These are phyloP conservation scores for Erithacus rubecula DNA, from an alignment of 2,797 vertebrate species.

Conservation along the genomic window DNA sequence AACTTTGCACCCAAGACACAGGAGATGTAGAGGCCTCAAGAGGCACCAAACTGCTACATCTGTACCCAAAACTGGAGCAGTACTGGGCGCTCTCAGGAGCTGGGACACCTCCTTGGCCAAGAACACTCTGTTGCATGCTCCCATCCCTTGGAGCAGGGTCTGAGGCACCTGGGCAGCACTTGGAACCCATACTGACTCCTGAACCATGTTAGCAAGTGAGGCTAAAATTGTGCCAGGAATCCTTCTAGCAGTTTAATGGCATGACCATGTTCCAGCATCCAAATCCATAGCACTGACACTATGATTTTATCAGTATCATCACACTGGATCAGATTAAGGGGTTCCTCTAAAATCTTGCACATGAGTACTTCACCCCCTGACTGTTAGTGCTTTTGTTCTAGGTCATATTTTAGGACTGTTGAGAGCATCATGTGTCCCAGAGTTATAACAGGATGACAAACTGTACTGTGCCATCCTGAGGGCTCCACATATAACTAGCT, in stretches of 20 bases:
- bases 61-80: background rate
- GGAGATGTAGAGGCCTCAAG: background rate
- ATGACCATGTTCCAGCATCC: background rate
- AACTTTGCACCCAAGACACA: background rate
- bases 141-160: background rate
- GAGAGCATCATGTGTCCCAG: background rate
- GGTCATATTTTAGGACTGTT: background rate
- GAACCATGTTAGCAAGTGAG: background rate
- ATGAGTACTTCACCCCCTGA: background rate
- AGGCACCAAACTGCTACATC: background rate
- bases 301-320: background rate
- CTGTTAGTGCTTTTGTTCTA: background rate
- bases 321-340: background rate
- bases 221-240: background rate
- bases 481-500: background rate
- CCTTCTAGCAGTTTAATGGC: background rate
- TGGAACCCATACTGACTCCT: background rate
- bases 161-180: background rate
- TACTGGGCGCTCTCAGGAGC: background rate
- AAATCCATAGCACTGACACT: too few species aligned
- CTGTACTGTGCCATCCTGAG: background rate
- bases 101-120: background rate
- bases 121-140: background rate
- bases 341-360: background rate
- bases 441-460: background rate